Evolutionary conservation across 2,888 invertebrate species (phyloP).

Genomic region (Hyposoter dolosus): DNA sequence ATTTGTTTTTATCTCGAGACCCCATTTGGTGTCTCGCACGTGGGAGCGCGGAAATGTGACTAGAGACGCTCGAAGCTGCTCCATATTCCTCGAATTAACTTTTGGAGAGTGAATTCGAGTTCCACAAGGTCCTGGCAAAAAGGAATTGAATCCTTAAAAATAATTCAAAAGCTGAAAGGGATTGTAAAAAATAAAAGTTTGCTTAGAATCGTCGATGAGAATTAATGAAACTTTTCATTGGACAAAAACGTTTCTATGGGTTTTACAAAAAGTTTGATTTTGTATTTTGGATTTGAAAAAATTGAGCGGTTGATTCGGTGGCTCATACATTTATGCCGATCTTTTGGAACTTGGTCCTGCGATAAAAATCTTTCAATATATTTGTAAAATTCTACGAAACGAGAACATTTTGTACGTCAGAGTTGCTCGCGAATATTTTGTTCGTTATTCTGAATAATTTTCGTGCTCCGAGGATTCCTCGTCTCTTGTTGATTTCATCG

Average conservation of each 20-base stretch:
- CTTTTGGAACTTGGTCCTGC: background rate
- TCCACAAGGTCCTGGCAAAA: background rate
- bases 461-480: background rate
- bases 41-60: too few species aligned
- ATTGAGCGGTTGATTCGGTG: conserved; percentile 1
- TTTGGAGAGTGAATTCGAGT: background rate
- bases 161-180: too few species aligned
- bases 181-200: background rate
- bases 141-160: background rate
- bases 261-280: background rate
- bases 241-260: background rate
- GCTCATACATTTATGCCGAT: conserved; percentile 20
- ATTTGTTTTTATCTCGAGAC: too few species aligned
- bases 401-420: conserved; percentile 29
- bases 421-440: background rate
- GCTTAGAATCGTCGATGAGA: background rate
- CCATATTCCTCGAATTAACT: background rate
- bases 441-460: conserved; percentile 2
- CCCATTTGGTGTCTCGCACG: too few species aligned
- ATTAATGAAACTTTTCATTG: background rate
- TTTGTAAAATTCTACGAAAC: conserved; percentile 7
- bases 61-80: background rate
- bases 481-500: background rate
- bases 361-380: conserved; percentile 26
- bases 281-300: background rate